These are phyloP conservation scores for Sepiola atlantica DNA, from an alignment of 2,888 invertebrate genomes.

Conservation along the genomic window DNA sequence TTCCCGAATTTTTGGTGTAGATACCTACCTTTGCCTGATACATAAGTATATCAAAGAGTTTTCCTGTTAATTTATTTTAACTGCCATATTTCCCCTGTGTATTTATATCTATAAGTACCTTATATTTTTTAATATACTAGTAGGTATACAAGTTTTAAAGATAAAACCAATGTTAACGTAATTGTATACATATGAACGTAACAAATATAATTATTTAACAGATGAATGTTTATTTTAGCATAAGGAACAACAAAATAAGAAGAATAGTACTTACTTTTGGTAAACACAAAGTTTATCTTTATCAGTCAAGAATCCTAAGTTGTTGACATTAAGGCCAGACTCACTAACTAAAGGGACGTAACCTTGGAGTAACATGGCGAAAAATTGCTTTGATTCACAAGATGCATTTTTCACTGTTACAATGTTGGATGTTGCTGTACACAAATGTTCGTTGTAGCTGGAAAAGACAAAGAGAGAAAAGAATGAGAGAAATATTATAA, in stretches of 20 bases:
- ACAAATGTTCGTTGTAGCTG: constrained; percentile 1
- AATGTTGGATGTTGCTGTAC: not conserved
- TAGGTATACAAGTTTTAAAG: not conserved
- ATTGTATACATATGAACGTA: not conserved
- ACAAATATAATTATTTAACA: not conserved
- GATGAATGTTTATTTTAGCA: not conserved
- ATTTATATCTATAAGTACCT: no score
- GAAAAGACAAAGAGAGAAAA: not conserved
- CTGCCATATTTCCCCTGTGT: no score
- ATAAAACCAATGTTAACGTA: not conserved
- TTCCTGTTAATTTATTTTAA: no score
- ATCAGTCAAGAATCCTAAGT: constrained; percentile 16
- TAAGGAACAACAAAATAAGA: not conserved
- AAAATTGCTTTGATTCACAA: not conserved
- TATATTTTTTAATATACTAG: not conserved
- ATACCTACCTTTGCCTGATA: no score
- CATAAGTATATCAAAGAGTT: no score
- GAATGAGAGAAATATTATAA: not conserved
- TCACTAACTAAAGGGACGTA: not conserved
- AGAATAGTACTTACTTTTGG: not conserved
- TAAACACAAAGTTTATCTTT: not conserved
- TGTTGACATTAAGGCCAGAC: not conserved
- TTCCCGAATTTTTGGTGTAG: no score
- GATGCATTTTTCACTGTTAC: constrained; percentile 21
- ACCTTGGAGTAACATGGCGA: constrained; percentile 18